These are phyloP conservation scores for Xylocampa areola DNA, from an alignment of 2,888 invertebrate species.

Conservation along the genomic window DNA sequence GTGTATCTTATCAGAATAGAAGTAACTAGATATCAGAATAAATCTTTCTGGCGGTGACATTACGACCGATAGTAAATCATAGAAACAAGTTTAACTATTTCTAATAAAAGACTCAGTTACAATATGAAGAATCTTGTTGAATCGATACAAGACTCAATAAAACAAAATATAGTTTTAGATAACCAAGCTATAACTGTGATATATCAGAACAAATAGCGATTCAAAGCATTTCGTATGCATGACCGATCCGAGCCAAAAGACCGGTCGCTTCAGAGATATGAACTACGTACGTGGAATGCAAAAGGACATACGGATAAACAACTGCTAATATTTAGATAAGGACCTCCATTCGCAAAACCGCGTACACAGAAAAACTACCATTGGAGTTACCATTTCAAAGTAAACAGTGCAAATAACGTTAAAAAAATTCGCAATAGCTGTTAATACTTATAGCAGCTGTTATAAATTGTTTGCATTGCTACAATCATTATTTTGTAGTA, in stretches of 20 bases:
- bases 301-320: constrained; percentile 78
- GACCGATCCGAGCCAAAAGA: constrained; percentile 68
- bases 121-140: constrained; percentile 1
- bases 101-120: not conserved
- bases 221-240: constrained; percentile 71
- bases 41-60: too few relatives aligned
- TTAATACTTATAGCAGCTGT: too few relatives aligned
- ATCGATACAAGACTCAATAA: constrained; percentile 28
- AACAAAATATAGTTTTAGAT: constrained; percentile 26
- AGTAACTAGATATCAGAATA: too few relatives aligned
- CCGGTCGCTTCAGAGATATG: constrained; percentile 74
- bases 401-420: not conserved
- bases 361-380: constrained; percentile 9
- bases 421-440: not conserved
- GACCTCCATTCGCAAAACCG: constrained; percentile 64
- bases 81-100: not conserved
- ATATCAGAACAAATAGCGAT: constrained; percentile 59
- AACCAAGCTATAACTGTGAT: constrained; percentile 46
- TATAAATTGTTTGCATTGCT: too few relatives aligned
- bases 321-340: constrained; percentile 83
- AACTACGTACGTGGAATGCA: constrained; percentile 72
- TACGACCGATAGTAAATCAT: too few relatives aligned
- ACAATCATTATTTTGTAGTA: too few relatives aligned
- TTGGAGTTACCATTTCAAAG: constrained; percentile 12
- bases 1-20: too few relatives aligned